A percentile compares a stretch with the other conserved stretches of the same genome.
Conservation (phyloP, 2,797 vertebrate genomes). For the Microtus agrestis region DNA sequence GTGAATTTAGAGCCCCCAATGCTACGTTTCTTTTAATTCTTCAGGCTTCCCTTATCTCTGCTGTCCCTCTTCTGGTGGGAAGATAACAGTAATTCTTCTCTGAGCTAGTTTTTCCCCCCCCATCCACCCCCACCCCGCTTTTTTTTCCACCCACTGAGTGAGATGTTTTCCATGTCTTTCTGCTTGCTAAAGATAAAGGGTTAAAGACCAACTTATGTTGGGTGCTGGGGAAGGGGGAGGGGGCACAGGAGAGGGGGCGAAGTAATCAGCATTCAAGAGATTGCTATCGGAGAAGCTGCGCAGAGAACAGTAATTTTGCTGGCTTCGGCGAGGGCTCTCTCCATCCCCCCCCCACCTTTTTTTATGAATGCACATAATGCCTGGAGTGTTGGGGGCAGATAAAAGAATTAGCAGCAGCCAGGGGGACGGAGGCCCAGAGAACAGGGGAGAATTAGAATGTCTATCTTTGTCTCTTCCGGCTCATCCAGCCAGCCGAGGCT, state of each 20-base stretch:
- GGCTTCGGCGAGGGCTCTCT: slow-evolving; percentile 89
- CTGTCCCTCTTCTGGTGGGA: slow-evolving; percentile 96
- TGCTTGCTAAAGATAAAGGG: slow-evolving; percentile 99
- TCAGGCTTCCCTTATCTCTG: slow-evolving; percentile 97
- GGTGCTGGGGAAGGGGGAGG: slow-evolving; percentile 86
- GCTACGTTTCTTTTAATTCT: slow-evolving; percentile 93
- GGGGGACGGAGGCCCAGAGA: slow-evolving; percentile 94
- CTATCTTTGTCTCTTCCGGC: slow-evolving; percentile 97
- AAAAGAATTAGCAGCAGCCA: slow-evolving; percentile 99
- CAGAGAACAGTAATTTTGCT: slow-evolving; percentile 94
- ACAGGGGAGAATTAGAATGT: slow-evolving; percentile 98
- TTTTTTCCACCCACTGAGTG: slow-evolving; percentile 90
- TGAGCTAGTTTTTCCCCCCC: slow-evolving; percentile 89
- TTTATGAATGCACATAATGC: slow-evolving; percentile 96
- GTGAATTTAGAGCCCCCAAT: slow-evolving; percentile 97
- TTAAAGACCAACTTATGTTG: slow-evolving; percentile 97
- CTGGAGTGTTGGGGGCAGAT: slow-evolving; percentile 99
- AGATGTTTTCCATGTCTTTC: slow-evolving; percentile 96
- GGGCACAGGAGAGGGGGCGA: slow-evolving; percentile 72
- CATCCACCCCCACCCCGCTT: background rate
- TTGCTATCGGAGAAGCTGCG: slow-evolving; percentile 94
- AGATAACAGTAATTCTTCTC: slow-evolving; percentile 99
- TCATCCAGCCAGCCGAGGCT: slow-evolving; percentile 95
- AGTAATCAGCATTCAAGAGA: slow-evolving; percentile 97
- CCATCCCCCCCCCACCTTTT: slow-evolving; percentile 83